These are phyloP conservation scores for Pristionchus maxplancki DNA, from an alignment of 2,888 invertebrate species.

Conservation along the genomic window DNA sequence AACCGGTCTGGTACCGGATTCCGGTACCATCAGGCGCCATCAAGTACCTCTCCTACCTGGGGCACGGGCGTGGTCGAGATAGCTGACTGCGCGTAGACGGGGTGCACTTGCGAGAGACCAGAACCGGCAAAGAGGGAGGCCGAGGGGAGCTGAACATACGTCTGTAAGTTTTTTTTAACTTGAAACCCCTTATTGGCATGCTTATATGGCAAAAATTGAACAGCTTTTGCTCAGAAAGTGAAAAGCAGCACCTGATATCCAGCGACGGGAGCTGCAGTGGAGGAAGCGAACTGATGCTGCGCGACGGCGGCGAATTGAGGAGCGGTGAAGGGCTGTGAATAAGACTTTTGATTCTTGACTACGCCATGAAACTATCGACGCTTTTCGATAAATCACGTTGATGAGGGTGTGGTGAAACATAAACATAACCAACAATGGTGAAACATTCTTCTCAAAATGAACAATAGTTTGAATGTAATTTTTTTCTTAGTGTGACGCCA, in stretches of 20 bases:
- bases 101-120: background rate
- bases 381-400: background rate
- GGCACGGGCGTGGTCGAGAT: conserved; percentile 21
- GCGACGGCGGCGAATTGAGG: background rate
- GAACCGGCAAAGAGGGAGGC: background rate
- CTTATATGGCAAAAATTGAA: too few species aligned
- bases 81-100: conserved; percentile 15
- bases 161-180: too few species aligned
- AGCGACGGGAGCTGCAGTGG: background rate
- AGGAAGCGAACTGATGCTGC: background rate
- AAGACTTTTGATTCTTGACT: background rate
- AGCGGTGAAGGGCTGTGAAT: background rate
- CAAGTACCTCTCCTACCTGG: too few species aligned
- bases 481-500: background rate
- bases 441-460: too few species aligned
- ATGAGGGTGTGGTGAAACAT: background rate
- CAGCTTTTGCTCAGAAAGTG: background rate
- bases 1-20: too few species aligned
- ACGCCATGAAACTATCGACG: background rate
- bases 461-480: background rate
- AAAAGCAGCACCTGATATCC: background rate
- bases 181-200: too few species aligned
- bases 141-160: background rate
- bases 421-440: too few species aligned
- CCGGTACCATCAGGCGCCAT: too few species aligned